Base-by-base conservation (phyloP, 2,797 vertebrate genomes). In the Pangasius krempfi region DNA sequence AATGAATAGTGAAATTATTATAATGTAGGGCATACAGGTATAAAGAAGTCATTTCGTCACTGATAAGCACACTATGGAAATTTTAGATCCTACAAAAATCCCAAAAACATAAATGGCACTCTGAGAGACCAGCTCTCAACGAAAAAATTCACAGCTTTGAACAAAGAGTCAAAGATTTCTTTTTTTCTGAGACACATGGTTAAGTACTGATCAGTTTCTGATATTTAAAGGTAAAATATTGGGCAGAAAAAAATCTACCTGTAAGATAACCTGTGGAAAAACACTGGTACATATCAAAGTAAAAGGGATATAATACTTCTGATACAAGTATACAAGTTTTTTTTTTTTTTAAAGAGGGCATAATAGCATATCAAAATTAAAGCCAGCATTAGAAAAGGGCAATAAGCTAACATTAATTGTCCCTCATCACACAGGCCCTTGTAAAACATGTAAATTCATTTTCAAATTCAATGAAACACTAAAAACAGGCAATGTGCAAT, bases 81-180 rank as follows among this genome's bases (percentile, higher is more conserved):
- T 52, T 62, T 68, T 18, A 85, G 37, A 16, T 54, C 33, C 20
- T 72, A 76, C 16, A 79, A 66, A 54, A 79, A 52, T 37, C 8
- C 13, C 82, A 20, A 47, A 85, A 33, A 50, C 52, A 33, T n/a
- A 84, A 84, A 73, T 72, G 22, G 40, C 56, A 78, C 33, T 47
- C 13, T 81, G 90, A 94, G 94, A 96, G 94, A 91, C 96, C 96
- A 66, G 96, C 96, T 96, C 95, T 94, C 94, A 86, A 44, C 27
- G 20, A 56, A 84, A 89, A 87, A 50, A 85, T 30, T 68, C 89
- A 89, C 83, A 79, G 86, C 62, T n/a, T 54, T 78, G 87, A 62
- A 88, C 72, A 75, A 62, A 30, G 33, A 18, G 8, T 89, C 44
- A 66, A 78, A n/a, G 18, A 47, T 44, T 83, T 27, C 0, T 18